phyloP scores from a whole-genome alignment of 2,888 invertebrate genomes.

The Peribatodes rhomboidaria region DNA sequence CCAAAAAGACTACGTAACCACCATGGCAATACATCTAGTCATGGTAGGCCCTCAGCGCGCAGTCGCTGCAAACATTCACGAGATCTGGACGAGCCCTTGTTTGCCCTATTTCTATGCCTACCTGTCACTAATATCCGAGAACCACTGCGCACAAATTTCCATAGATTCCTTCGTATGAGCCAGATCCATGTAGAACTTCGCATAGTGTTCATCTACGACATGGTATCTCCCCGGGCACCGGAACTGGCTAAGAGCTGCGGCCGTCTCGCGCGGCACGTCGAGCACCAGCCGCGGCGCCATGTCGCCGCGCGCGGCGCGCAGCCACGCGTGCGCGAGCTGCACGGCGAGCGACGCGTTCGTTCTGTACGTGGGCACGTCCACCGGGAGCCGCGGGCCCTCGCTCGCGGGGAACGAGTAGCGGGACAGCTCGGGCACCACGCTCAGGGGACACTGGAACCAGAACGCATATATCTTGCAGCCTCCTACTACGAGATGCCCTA shows the following conservation, averaged over 20 bases:
- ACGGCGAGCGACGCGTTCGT: neutral
- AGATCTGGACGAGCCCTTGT: too few relatives aligned
- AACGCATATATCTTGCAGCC: neutral
- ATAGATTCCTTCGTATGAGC: slow-evolving; percentile 5
- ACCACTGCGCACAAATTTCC: slow-evolving; percentile 5
- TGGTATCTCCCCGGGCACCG: slow-evolving; percentile 2
- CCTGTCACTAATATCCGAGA: neutral
- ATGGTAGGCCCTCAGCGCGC: too few relatives aligned
- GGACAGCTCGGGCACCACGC: neutral
- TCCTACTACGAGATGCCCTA: too few relatives aligned
- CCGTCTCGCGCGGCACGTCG: neutral
- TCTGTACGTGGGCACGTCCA: neutral
- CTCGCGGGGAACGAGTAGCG: neutral
- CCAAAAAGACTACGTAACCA: too few relatives aligned
- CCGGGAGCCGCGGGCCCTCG: neutral
- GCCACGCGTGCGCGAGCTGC: neutral
- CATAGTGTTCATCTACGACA: neutral
- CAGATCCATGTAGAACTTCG: neutral
- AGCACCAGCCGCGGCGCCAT: neutral
- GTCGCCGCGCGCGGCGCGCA: neutral
- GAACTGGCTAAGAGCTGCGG: neutral
- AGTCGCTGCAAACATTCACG: too few relatives aligned
- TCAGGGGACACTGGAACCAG: neutral
- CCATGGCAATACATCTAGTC: too few relatives aligned
- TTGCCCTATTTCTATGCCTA: neutral